Conservation (phyloP, 2,797 vertebrate genomes). For the Etheostoma nigrum region DNA sequence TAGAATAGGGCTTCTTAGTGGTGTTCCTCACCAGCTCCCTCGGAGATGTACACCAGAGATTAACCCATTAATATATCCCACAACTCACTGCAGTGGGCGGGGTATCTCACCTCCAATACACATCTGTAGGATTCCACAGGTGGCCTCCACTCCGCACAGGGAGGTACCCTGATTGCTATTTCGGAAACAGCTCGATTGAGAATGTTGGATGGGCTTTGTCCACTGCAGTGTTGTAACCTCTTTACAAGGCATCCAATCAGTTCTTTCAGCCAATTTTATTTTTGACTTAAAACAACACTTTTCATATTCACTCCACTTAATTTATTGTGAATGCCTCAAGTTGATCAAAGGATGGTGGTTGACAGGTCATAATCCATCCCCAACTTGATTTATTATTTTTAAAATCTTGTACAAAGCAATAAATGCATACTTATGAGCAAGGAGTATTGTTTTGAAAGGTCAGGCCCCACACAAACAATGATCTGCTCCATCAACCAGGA, state of each 20-base stretch:
- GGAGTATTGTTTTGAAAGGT: constrained; percentile 52
- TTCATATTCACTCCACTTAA: constrained; percentile 38
- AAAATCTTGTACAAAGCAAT: constrained; percentile 34
- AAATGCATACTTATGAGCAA: constrained; percentile 25
- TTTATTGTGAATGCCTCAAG: constrained; percentile 29
- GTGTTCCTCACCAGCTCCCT: constrained; percentile 79
- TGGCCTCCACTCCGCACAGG: constrained; percentile 53
- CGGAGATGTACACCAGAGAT: constrained; percentile 83
- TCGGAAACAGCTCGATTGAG: constrained; percentile 35
- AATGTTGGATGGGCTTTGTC: constrained; percentile 31
- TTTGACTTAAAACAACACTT: constrained; percentile 37
- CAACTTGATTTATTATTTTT: constrained; percentile 42
- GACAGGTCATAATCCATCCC: constrained; percentile 54
- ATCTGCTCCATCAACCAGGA: constrained; percentile 59
- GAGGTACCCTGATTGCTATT: constrained; percentile 58
- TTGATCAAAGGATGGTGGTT: constrained; percentile 61
- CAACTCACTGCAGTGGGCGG: constrained; percentile 73
- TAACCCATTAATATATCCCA: constrained; percentile 91
- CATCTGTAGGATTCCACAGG: constrained; percentile 72
- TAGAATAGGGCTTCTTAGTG: constrained; percentile 76
- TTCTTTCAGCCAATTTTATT: constrained; percentile 22
- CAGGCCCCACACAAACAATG: constrained; percentile 49
- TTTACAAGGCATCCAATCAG: constrained; percentile 29
- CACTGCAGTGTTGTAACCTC: not conserved
- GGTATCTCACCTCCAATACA: constrained; percentile 49